These are phyloP conservation scores for Protosalanx chinensis DNA, from an alignment of 2,797 vertebrate species.

Conservation along the genomic window DNA sequence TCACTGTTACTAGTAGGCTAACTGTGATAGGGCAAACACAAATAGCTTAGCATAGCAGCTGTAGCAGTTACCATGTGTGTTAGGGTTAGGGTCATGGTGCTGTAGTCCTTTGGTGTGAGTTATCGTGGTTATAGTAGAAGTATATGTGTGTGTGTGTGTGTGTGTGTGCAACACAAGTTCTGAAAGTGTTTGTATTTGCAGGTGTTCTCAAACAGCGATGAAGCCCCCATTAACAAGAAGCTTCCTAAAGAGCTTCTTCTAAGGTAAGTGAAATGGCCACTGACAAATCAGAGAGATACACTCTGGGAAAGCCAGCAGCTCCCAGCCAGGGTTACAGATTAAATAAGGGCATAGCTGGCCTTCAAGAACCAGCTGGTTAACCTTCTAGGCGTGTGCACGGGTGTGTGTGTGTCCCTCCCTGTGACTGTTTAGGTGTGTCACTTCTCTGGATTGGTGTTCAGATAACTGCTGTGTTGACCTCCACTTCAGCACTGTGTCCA, in stretches of 20 bases:
- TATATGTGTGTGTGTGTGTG: background rate
- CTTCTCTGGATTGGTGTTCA: conserved; percentile 37
- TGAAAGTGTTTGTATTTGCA: conserved; percentile 59
- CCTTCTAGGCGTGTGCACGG: conserved; percentile 3
- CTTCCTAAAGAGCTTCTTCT: conserved; percentile 96
- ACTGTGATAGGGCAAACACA: background rate
- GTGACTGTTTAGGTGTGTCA: conserved; percentile 10
- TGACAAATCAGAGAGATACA: conserved; percentile 21
- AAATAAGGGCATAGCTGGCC: conserved; percentile 22
- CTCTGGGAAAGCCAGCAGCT: conserved; percentile 19
- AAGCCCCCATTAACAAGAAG: conserved; percentile 96
- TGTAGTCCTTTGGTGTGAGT: background rate
- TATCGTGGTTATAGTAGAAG: too few relatives aligned
- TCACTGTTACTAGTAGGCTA: background rate
- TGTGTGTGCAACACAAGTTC: background rate
- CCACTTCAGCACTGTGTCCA: conserved; percentile 53
- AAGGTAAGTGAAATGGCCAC: conserved; percentile 75
- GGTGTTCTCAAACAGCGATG: conserved; percentile 95
- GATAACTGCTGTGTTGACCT: conserved; percentile 47
- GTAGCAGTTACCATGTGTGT: background rate
- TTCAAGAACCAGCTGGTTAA: conserved; percentile 1
- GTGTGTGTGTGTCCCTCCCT: background rate
- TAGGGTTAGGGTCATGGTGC: background rate
- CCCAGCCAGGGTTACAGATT: conserved; percentile 47
- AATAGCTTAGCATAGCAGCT: background rate